Percentiles rank a stretch among this genome's conserved stretches.
Conservation (phyloP, 2,797 vertebrate genomes). For the Enteromius viviparus region DNA sequence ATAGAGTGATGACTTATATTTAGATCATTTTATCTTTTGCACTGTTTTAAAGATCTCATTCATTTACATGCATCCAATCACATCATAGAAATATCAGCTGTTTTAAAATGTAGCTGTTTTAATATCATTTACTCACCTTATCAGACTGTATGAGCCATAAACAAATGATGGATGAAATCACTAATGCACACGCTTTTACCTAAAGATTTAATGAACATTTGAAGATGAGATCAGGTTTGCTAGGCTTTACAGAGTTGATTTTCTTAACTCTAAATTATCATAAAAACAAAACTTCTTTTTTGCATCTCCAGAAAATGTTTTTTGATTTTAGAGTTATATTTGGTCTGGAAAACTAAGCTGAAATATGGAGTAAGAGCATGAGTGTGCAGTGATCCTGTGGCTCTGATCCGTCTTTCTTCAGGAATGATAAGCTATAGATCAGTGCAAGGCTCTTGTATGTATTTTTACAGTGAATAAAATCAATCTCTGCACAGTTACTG, state of each 20-base stretch:
- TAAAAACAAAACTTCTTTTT: neutral
- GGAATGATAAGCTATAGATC: neutral
- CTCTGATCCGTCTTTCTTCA: neutral
- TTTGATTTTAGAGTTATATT: neutral
- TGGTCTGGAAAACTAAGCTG: neutral
- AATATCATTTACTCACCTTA: too few species aligned
- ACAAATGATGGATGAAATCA: neutral
- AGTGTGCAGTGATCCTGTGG: neutral
- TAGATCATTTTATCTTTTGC: neutral
- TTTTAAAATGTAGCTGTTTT: too few species aligned
- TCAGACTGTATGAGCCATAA: neutral
- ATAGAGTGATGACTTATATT: neutral
- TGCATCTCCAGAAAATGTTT: neutral
- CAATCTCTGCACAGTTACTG: conserved; percentile 57
- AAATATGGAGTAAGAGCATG: neutral
- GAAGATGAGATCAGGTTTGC: too few species aligned
- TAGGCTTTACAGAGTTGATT: too few species aligned
- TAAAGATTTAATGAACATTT: too few species aligned
- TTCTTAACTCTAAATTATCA: too few species aligned
- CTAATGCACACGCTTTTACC: neutral
- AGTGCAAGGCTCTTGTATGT: neutral
- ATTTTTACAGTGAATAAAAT: conserved; percentile 58
- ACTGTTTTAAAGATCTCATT: too few species aligned
- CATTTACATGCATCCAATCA: too few species aligned
- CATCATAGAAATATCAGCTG: too few species aligned